Base-by-base conservation (phyloP, 2,888 invertebrate genomes). In the Yponomeuta evonymella region DNA sequence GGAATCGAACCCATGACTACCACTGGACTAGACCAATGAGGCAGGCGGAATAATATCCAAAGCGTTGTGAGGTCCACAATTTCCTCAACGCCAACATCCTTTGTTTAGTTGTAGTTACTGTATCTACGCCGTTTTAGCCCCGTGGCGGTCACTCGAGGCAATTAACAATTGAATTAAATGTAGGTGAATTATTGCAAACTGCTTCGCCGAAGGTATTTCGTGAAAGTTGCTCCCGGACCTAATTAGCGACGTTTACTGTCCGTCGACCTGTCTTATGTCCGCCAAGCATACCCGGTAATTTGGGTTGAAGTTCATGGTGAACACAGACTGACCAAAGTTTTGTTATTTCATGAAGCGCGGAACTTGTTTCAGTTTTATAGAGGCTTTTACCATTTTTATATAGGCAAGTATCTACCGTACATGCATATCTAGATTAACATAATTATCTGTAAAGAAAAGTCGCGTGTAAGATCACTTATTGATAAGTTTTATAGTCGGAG, bases 91-190 rank as follows among this genome's bases (percentile, higher is more conserved):
- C 6, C 43, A 4, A 43, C 9, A 43, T 43, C 62, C 66, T 72
- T 67, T 70, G 67, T 71, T 68, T 70, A n/a, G 51, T 58, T 58
- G 15, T 15, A 58, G 15, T 9, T 58, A 43, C 43, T 43, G 43
- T 43, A 8, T 43, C 43, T 43, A 43, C 33, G 51, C 51, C 51
- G 15, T 3, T 10, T 15, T 58, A 58, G 51, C 51, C 51, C 51
- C 15, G 15, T 15, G 51, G 51, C 51, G 15, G 12, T 58, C 12
- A 58, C 51, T 58, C 51, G 51, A 15, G 51, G 51, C 51, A 58
- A 58, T 58, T 58, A 58, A 58, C 51, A 58, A 58, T 58, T 58
- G 51, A 58, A 58, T 58, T 58, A 58, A 58, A 58, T 58, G 51
- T 58, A 58, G 51, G 12, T 58, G 51, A 58, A 58, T 58, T 58